A percentile compares a stretch with the other conserved stretches of the same genome.
phyloP scores from a whole-genome alignment of 2,888 invertebrate species.

The Trilocha varians region DNA sequence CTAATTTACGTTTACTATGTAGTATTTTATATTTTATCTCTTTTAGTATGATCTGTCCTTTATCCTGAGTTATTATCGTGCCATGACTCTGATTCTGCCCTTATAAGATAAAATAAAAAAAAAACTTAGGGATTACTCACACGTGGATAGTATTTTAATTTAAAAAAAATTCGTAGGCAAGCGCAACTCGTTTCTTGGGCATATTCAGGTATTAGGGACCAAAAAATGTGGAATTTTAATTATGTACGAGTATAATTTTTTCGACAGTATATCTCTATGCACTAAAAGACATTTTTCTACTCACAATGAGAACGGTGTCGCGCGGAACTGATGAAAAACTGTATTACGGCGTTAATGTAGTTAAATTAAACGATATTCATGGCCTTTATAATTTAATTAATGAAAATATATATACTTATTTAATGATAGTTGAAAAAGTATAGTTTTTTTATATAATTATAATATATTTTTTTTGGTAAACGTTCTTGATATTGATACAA shows the following conservation, averaged over 20 bases:
- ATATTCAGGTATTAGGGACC: conserved; percentile 44
- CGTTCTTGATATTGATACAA: conserved; percentile 50
- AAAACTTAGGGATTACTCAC: too few species aligned
- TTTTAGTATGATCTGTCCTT: conserved; percentile 10
- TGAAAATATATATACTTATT: conserved; percentile 2
- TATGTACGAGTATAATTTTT: conserved; percentile 4
- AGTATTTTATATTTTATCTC: conserved; percentile 17
- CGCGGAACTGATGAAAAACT: conserved; percentile 31
- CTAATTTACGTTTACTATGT: conserved; percentile 27
- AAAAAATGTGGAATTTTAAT: conserved; percentile 20
- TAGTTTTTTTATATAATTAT: conserved; percentile 68
- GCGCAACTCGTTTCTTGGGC: conserved; percentile 19
- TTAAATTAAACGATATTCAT: conserved; percentile 57
- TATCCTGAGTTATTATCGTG: too few species aligned
- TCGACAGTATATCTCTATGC: conserved; percentile 4
- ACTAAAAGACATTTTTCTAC: conserved; percentile 59
- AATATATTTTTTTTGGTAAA: conserved; percentile 59
- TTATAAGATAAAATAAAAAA: too few species aligned
- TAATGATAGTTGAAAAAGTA: conserved; percentile 52
- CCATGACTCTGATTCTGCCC: too few species aligned
- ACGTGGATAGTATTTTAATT: background rate
- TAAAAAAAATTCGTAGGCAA: background rate
- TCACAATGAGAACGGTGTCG: conserved; percentile 27
- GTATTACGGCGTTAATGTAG: conserved; percentile 36
- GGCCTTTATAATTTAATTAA: conserved; percentile 56